A percentile compares a stretch with the other conserved stretches of the same genome.
These are phyloP conservation scores for Aphaenogaster ashmeadi DNA, from an alignment of 1,140 invertebrate species.

Conservation along the genomic window DNA sequence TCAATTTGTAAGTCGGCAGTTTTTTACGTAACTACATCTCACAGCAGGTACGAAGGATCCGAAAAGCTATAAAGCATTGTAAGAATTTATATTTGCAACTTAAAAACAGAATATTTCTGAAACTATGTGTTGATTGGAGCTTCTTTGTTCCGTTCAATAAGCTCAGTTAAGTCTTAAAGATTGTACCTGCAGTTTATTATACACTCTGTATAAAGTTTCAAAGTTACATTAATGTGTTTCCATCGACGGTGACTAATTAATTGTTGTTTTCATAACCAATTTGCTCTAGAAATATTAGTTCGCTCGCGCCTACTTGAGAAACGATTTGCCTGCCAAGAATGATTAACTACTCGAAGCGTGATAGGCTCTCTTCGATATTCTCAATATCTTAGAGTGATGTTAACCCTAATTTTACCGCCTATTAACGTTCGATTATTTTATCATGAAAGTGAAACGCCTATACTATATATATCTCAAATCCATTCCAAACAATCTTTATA, in stretches of 20 bases:
- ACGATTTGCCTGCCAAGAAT: conserved; percentile 58
- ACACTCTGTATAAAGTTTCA: background rate
- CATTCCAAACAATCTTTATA: background rate
- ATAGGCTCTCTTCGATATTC: conserved; percentile 19
- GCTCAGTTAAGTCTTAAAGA: background rate
- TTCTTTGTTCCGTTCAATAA: background rate
- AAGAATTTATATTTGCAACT: background rate
- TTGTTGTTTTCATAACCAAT: conserved; percentile 47
- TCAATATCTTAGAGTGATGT: conserved; percentile 18
- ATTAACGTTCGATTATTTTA: conserved; percentile 30
- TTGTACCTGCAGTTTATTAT: background rate
- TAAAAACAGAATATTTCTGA: background rate
- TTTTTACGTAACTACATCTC: background rate
- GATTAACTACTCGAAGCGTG: conserved; percentile 43
- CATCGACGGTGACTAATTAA: conserved; percentile 29
- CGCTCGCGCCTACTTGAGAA: conserved; percentile 31
- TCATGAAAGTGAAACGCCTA: background rate
- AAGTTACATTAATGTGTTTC: conserved; percentile 4
- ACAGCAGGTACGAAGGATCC: background rate
- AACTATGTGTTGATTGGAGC: background rate
- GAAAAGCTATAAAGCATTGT: background rate
- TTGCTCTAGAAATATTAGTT: conserved; percentile 48
- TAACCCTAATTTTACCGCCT: conserved; percentile 32
- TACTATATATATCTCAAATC: background rate
- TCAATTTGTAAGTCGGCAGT: conserved; percentile 13